Percentiles rank a stretch among this genome's conserved stretches.
These are phyloP conservation scores for Drosophila incognita DNA, from an alignment of 2,888 invertebrate genomes.

Conservation along the genomic window DNA sequence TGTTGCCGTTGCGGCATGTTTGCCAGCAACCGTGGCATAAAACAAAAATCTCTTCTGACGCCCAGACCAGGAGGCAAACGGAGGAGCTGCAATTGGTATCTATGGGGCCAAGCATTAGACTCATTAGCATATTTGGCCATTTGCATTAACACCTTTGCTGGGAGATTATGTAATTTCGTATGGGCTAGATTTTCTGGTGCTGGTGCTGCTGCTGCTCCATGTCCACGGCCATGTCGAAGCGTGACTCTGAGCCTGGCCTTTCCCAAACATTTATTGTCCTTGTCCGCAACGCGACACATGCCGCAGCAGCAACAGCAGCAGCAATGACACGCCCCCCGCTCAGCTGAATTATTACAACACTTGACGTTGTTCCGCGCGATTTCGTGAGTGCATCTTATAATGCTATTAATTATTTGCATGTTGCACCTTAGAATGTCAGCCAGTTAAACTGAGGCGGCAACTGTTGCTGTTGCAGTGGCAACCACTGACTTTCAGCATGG, in stretches of 20 bases:
- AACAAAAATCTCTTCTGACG: constrained; percentile 41
- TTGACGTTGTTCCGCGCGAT: constrained; percentile 82
- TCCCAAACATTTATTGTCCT: constrained; percentile 81
- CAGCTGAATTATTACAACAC: constrained; percentile 81
- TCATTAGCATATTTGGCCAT: constrained; percentile 82
- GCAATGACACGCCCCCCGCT: constrained; percentile 26
- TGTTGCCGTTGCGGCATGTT: constrained; percentile 55
- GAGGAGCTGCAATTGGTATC: constrained; percentile 28
- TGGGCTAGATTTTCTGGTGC: constrained; percentile 43
- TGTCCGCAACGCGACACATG: constrained; percentile 52
- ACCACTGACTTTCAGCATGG: constrained; percentile 21
- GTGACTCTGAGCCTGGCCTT: constrained; percentile 71
- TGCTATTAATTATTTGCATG: constrained; percentile 85
- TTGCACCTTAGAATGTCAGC: constrained; percentile 84
- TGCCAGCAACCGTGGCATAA: constrained; percentile 38
- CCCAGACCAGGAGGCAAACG: constrained; percentile 19
- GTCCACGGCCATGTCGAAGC: constrained; percentile 64
- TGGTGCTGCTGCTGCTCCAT: constrained; percentile 24
- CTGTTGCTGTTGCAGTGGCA: constrained; percentile 14
- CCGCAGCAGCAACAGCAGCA: constrained; percentile 17
- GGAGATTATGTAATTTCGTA: constrained; percentile 77
- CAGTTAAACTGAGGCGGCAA: constrained; percentile 28
- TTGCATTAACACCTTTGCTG: constrained; percentile 82
- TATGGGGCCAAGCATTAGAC: constrained; percentile 52
- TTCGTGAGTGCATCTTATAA: constrained; percentile 85